Evolutionary conservation across 2,113 vertebrate species (phyloP), one percentile per base, ranked within the genome.

Genomic region (Coracopsis vasa): DNA sequence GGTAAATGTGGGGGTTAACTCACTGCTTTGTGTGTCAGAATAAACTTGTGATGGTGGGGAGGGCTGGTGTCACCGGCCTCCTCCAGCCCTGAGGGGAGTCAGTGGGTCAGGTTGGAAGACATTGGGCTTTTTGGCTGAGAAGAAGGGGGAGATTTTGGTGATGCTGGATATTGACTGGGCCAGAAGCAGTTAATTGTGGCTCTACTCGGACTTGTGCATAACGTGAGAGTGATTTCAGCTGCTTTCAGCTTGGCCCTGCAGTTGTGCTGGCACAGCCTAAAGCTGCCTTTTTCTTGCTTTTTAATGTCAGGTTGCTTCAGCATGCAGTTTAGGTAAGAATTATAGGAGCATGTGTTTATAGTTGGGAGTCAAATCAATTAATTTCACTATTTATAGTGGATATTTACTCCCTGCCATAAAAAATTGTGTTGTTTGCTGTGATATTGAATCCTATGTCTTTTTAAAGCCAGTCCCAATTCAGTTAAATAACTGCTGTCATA

Each of bases 21-120:
- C 5, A 0, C 16, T 53, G n/a, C 13, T 62, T 80, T 48, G 7
- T 3, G 0, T 44, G 0, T 12, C 20, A n/a, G 16, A 5, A 9
- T 47, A 47, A 65, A 10, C 13, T 11, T 35, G 50, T 12, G 29
- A 21, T 11, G 13, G 3, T 42, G 14, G 24, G 3, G 29, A 47
- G 58, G n/a, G 13, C 16, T 27, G 58, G 7, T 56, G 48, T 35
- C 44, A 18, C 37, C 27, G 56, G 4, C 18, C 3, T 17, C 14
- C 6, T 29, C 17, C 11, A 13, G 12, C 10, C 3, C 2, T 27
- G 11, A n/a, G 15, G 27, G 23, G 41, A 20, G 5, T 41, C 54
- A 10, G 18, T 15, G n/a, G 31, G 23, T 37, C 1, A 0, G 11
- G 23, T 17, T 0, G 4, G 44, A 69, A 42, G 41, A 7, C 7